Conservation (phyloP, 2,888 invertebrate species). For the Lithophane ornitopus region DNA sequence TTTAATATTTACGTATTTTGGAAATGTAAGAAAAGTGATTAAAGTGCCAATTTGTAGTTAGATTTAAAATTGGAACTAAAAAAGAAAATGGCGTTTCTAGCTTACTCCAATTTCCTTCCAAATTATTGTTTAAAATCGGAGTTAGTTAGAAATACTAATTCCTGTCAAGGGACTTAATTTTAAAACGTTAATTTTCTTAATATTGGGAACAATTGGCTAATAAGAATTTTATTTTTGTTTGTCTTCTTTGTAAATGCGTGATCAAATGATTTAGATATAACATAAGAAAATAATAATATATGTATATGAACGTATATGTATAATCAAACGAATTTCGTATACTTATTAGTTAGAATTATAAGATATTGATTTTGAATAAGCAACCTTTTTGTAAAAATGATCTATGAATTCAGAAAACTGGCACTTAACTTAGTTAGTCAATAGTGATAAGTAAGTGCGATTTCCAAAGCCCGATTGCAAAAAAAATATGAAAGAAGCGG, state of each 20-base stretch:
- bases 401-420: conserved; percentile 26
- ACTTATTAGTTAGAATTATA: neutral
- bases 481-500: neutral
- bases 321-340: conserved; percentile 19
- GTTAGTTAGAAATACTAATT: conserved; percentile 22
- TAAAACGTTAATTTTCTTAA: conserved; percentile 23
- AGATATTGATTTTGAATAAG: conserved; percentile 2
- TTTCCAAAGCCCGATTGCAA: conserved; percentile 16
- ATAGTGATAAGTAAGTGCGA: conserved; percentile 8
- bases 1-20: conserved; percentile 46
- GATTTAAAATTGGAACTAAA: conserved; percentile 47
- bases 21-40: conserved; percentile 60
- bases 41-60: conserved; percentile 65
- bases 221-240: conserved; percentile 19
- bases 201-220: conserved; percentile 49
- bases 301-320: conserved; percentile 3
- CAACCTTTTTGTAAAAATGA: conserved; percentile 25
- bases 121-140: conserved; percentile 4
- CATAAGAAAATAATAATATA: neutral
- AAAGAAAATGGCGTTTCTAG: conserved; percentile 21
- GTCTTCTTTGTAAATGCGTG: conserved; percentile 5
- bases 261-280: conserved; percentile 33
- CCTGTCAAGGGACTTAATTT: conserved; percentile 46
- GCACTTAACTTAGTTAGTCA: conserved; percentile 32
- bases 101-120: neutral